Conservation (phyloP, 2,113 vertebrate genomes). For the Donacobius atricapilla region DNA sequence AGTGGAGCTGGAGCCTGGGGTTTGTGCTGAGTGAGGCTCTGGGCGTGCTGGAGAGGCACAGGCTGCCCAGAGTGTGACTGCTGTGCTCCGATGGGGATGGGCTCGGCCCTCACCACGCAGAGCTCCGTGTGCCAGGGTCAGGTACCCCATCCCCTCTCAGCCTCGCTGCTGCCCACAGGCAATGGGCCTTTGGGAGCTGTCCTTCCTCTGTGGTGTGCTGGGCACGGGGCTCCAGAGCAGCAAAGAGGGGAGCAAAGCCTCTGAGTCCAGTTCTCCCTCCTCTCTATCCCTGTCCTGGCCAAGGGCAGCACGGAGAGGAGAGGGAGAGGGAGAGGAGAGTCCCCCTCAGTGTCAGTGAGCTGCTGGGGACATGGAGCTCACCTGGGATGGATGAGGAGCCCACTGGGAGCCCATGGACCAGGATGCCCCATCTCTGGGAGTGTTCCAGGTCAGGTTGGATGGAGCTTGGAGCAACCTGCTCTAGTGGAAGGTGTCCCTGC, state of each 20-base stretch:
- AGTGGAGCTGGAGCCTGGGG: accelerated
- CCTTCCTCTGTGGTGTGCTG: background rate
- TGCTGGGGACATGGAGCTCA: background rate
- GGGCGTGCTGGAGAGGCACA: accelerated
- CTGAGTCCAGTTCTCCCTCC: no score
- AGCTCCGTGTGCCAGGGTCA: background rate
- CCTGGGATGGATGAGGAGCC: background rate
- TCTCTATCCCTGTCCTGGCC: no score
- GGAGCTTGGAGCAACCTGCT: background rate
- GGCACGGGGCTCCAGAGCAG: background rate
- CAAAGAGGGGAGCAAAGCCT: no score
- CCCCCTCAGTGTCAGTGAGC: accelerated
- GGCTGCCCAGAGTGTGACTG: accelerated
- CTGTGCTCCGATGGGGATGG: background rate
- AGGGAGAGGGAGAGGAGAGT: no score
- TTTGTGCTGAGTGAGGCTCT: background rate
- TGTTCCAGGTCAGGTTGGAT: background rate
- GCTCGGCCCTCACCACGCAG: accelerated
- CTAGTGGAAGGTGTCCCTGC: background rate
- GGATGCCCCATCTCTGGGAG: background rate
- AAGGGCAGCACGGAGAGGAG: no score
- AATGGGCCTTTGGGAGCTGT: background rate
- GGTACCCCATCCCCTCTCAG: accelerated
- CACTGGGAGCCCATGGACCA: background rate
- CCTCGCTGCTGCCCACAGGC: background rate